Evolutionary conservation across 2,797 vertebrate species (phyloP).

Genomic region (Paratrypauchen microcephalus): DNA sequence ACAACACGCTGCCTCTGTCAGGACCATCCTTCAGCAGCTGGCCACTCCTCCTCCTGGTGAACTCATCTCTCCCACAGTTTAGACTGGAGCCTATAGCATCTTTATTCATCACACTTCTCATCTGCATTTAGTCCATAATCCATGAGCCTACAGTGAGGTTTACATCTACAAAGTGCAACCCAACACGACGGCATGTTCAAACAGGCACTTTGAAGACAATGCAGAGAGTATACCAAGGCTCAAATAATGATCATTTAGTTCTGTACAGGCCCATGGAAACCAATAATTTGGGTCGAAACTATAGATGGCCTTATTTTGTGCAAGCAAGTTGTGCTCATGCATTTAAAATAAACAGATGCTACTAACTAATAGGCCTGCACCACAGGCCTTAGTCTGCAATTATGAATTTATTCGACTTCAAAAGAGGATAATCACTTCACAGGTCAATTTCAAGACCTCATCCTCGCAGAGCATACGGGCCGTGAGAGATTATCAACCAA

Average conservation of each 20-base stretch:
- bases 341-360: not conserved
- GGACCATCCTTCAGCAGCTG: not conserved
- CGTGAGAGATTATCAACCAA: not conserved
- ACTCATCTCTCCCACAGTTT: not conserved
- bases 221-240: not conserved
- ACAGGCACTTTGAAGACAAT: not conserved
- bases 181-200: not conserved
- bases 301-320: not conserved
- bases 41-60: constrained; percentile 3
- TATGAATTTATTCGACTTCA: not conserved
- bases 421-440: not conserved
- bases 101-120: not conserved
- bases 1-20: constrained; percentile 3
- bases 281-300: not conserved
- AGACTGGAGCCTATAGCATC: not conserved
- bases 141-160: not conserved
- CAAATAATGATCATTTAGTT: not conserved
- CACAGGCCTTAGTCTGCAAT: not conserved
- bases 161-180: not conserved
- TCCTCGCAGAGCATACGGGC: not conserved
- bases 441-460: not conserved
- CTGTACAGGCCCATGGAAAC: not conserved
- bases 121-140: not conserved
- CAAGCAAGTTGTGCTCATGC: too few species aligned
- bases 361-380: not conserved